Conservation (phyloP, 1,140 invertebrate genomes). For the Bombus pyrosoma region DNA sequence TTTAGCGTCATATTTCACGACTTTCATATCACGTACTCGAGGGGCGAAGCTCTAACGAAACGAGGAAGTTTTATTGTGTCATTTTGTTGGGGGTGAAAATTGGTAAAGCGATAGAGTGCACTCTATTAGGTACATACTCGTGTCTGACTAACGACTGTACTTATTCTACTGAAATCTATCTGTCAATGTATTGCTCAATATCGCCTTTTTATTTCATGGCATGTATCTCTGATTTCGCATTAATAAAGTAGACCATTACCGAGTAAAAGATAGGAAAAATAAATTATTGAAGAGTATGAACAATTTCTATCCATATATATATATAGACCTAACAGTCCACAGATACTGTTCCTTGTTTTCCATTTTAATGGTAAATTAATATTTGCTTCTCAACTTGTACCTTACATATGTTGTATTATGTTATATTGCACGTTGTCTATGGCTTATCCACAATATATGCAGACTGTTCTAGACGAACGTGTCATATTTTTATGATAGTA, state of each 20-base stretch:
- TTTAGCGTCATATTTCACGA: conserved; percentile 21
- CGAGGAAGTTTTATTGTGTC: conserved; percentile 2
- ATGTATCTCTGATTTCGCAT: neutral
- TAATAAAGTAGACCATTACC: neutral
- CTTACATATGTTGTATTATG: too few species aligned
- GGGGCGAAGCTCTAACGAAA: neutral
- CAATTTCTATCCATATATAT: neutral
- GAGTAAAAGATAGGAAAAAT: neutral
- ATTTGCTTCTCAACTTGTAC: too few species aligned
- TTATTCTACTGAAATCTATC: neutral
- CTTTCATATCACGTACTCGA: neutral
- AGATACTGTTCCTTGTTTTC: too few species aligned
- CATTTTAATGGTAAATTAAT: too few species aligned
- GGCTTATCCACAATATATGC: too few species aligned
- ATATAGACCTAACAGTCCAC: too few species aligned
- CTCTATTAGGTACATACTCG: neutral
- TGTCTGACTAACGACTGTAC: neutral
- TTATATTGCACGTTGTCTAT: too few species aligned
- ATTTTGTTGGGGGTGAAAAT: neutral
- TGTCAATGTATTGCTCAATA: neutral
- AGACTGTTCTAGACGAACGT: too few species aligned
- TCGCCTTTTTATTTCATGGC: too few species aligned
- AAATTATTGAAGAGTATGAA: neutral
- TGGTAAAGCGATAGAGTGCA: neutral
- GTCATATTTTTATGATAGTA: too few species aligned